phyloP scores from a whole-genome alignment of 1,140 invertebrate genomes.

The Caenorhabditis elegans region WBcel235 BX284605.5:16380001-16380500 shows the following conservation, averaged over 20 bases:
- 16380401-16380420: neutral
- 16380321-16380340: neutral
- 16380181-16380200: neutral
- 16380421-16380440: neutral
- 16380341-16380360: neutral
- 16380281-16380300: neutral
- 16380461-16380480: neutral
- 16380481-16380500: too few relatives aligned
- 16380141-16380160: neutral
- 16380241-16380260: neutral
- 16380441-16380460: neutral
- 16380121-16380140: neutral
- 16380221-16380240: neutral
- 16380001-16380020: neutral
- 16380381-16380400: conserved; percentile 11
- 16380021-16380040: neutral
- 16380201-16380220: neutral
- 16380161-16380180: neutral
- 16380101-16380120: neutral
- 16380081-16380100: neutral
- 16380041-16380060: neutral
- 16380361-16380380: neutral
- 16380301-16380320: too few relatives aligned
- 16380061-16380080: neutral
- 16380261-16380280: neutral